Base-by-base conservation (phyloP, 92 coral and sea anemone species). In the Zoanthus solanderi region DNA sequence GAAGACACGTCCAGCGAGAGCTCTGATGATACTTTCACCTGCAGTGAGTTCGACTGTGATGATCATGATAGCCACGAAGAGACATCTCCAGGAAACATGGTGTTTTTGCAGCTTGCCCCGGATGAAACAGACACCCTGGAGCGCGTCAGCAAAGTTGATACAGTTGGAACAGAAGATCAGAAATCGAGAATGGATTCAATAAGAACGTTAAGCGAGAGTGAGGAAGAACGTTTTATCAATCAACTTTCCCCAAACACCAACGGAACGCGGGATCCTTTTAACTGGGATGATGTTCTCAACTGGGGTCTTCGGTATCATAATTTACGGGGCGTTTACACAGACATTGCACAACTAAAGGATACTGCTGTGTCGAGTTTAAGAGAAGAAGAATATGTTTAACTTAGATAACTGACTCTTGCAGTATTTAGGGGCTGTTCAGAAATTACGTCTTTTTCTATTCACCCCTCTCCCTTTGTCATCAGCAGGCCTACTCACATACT, bases 21-120 rank as follows among this genome's bases (percentile, higher is more conserved):
- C 84, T 97, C 99, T 44, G 98, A 97, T 75, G 98, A 93, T 72
- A 94, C 97, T 0, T 97, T 97, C 71, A 97, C 99, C 15, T 96
- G 96, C 46, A 97, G 99, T 71, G 99, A 97, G 92, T 95, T 95
- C 78, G 99, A 97, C 71, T 95, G 80, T 69, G 98, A 95, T 87
- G 90, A 94, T 31, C 97, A 90, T 17, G 91, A 89, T 76, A 95
- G 92, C 6, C 85, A 83, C 1, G 96, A 96, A 69, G 99, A 95
- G 5, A 73, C 78, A 4, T 77, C 76, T 6, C 77, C 87, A 6
- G 94, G 94, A 48, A 95, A 92, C 80, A 95, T 95, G 98, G 93
- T 95, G 42, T 95, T 95, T 72, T 87, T 91, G 10, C 92, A 88
- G 76, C 95, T 95, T 9, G 84, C 92, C 7, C 81, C 78, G 52